Base-by-base conservation (phyloP, 2,113 vertebrate species). In the Takifugu bimaculatus region DNA sequence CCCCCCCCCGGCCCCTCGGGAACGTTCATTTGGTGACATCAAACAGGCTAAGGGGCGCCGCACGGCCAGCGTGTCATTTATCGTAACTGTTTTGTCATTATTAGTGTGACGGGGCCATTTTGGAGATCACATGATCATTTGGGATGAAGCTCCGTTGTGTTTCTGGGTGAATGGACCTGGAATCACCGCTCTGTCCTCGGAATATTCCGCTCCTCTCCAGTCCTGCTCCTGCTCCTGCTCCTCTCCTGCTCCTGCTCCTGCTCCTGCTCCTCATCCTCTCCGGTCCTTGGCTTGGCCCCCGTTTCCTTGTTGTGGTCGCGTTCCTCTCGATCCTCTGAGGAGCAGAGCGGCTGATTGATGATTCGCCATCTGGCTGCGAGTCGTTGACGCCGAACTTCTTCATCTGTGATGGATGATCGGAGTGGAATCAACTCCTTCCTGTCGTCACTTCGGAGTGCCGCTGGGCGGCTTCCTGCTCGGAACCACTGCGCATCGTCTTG, bases 361-460 rank as follows among this genome's bases (percentile, higher is more conserved):
- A 52, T 65, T 51, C 26, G 47, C 77, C 84, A 83, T 86, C 79
- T 83, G 78, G 69, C 77, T 44, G 26, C 49, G 58, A 69, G 63
- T 79, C 64, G 3, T 47, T 42, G 67, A 69, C 42, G 12, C 58
- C 73, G 65, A 74, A 74, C 50, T 73, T 69, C 61, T 68, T 77
- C 77, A 73, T 25, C 50, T 9, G 15, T 60, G 55, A 77, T 67
- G 60, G 67, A 67, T 66, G 75, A 82, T 79, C 71, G 75, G 63
- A 50, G 42, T 65, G 58, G 47, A 65, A 60, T 62, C 13, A 20
- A 50, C 14, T 74, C 39, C 42, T 28, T 32, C 9, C 29, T 0
- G 4, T 32, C 26, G 29, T 20, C 20, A 20, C 20, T 20, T 20
- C 20, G 20, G 20, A 20, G 20, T 20, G 20, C 20, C 20, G 20